These are phyloP conservation scores for Merluccius polli DNA, from an alignment of 2,797 vertebrate species.

Conservation along the genomic window DNA sequence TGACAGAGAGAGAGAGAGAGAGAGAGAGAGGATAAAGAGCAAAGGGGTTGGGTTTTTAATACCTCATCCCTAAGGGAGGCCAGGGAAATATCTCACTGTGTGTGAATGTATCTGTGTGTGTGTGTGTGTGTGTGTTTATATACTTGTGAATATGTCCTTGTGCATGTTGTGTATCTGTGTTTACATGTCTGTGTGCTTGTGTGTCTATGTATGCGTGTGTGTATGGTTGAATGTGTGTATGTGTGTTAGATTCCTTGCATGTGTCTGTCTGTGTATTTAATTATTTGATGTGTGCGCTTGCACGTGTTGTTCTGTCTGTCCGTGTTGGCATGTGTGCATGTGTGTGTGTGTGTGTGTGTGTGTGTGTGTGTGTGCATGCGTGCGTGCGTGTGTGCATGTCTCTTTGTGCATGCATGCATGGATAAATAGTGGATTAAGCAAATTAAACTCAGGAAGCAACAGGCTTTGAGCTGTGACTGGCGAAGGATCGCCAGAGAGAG, in stretches of 20 bases:
- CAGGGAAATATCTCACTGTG: background rate
- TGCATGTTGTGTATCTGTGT: background rate
- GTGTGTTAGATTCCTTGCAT: too few species aligned
- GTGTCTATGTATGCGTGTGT: background rate
- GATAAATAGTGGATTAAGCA: background rate
- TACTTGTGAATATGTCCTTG: background rate
- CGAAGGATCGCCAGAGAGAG: background rate
- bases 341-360: slow-evolving; percentile 7
- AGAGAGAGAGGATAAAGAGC: background rate
- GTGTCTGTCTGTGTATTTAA: background rate
- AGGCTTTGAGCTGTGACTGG: background rate
- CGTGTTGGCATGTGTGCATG: background rate
- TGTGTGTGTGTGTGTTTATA: background rate
- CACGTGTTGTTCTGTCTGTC: background rate
- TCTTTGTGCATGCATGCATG: background rate
- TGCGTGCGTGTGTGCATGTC: background rate
- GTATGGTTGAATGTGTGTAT: background rate
- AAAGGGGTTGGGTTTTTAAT: background rate
- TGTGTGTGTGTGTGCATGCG: background rate
- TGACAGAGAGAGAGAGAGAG: slow-evolving; percentile 6
- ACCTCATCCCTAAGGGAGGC: background rate
- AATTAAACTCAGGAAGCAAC: background rate
- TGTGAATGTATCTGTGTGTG: slow-evolving; percentile 6
- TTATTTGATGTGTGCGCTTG: background rate
- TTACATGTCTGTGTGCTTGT: background rate